phyloP scores from a whole-genome alignment of 2,797 vertebrate species.

The Phataginus tricuspis region DNA sequence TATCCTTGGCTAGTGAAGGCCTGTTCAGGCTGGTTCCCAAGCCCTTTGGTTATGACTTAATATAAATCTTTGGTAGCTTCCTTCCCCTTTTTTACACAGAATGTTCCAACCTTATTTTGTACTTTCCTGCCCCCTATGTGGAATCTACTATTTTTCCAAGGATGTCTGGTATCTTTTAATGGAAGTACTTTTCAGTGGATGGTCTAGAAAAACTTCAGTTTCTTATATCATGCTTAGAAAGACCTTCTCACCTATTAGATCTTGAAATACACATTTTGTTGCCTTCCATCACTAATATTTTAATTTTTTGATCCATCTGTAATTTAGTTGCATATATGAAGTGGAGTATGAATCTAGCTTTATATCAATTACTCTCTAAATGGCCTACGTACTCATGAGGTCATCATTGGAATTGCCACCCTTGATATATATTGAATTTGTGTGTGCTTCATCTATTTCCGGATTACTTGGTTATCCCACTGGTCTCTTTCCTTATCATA shows the following conservation, averaged over 20 bases:
- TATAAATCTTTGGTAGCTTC: background rate
- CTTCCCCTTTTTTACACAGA: background rate
- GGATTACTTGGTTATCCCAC: background rate
- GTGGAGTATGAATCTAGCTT: background rate
- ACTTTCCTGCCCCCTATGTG: background rate
- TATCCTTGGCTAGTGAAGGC: background rate
- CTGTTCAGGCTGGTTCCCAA: background rate
- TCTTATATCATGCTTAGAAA: background rate
- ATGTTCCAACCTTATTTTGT: background rate
- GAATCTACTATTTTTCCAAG: background rate
- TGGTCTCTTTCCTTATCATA: slow-evolving; percentile 16
- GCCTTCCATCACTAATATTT: background rate
- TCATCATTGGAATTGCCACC: background rate
- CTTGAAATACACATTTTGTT: background rate
- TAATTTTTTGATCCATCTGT: background rate
- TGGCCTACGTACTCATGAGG: background rate
- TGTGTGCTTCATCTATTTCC: background rate
- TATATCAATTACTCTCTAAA: background rate
- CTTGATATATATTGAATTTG: background rate
- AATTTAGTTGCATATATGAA: slow-evolving; percentile 32
- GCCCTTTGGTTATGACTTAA: background rate
- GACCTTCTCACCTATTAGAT: background rate
- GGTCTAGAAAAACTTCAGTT: background rate
- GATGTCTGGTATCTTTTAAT: background rate
- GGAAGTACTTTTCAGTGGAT: background rate